Evolutionary conservation across 2,888 invertebrate genomes (phyloP), one percentile per base, ranked within the genome.

Genomic region (Netelia inedita): DNA sequence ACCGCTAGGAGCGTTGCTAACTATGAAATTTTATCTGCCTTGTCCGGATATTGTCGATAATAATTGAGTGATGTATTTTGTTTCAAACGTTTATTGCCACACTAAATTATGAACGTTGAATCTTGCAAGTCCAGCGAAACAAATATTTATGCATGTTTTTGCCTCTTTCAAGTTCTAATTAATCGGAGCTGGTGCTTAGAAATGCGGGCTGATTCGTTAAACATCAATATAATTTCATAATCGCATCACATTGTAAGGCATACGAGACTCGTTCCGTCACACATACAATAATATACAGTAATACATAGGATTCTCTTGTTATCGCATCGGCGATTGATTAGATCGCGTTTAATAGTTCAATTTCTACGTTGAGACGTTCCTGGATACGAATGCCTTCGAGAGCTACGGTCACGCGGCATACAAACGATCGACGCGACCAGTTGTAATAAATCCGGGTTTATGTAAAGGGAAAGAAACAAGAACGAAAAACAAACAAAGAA

Each of bases 401-500:
- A 53, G 53, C n/a, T 8, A 55, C 9, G 11, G 5, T 55, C 1
- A n/a, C 9, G 55, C n/a, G 6, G 19, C 55, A 8, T 57, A 19
- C 16, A 57, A 57, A 57, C 2, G 46, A 46, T 61, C 23, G 16
- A 16, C 65, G 21, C 8, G 9, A 16, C 16, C 41, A 57, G 43
- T 11, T 65, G 57, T 61, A 69, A 81, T 55, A 41, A 28, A 50
- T 19, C 69, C 35, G 55, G 41, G 59, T 59, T 63, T 69, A 14
- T 50, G 53, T 41, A 35, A 43, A 53, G 35, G 57, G 5, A 53
- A 61, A 14, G 23, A 65, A 65, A 28, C n/a, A 19, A 53, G 6
- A 19, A 10, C 63, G 66, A 71, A 21, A 80, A 69, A 46, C 41
- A 74, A 41, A 28, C 61, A 71, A 21, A 80, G 63, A 46, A 53